Evolutionary conservation across 2,888 invertebrate species (phyloP).

Genomic region (Ischnus inquisitorius): DNA sequence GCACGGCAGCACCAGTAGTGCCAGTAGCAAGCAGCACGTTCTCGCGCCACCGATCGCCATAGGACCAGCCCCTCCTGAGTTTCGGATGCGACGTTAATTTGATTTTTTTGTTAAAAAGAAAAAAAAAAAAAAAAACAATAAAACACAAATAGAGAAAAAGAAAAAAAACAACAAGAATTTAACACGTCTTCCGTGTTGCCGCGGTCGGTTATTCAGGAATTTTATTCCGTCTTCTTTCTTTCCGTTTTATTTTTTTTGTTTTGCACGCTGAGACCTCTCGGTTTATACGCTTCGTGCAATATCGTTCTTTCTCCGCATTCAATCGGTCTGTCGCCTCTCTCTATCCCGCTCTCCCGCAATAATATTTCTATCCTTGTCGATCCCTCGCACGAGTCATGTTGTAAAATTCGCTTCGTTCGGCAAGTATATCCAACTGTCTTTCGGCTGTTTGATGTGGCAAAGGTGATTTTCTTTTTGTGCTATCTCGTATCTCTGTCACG

Average conservation of each 20-base stretch:
- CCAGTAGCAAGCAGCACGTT: slow-evolving; percentile 60
- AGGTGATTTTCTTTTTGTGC: neutral
- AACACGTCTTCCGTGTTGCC: neutral
- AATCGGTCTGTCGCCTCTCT: slow-evolving; percentile 47
- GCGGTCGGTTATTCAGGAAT: slow-evolving; percentile 1
- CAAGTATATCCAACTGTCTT: neutral
- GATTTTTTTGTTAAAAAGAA: neutral
- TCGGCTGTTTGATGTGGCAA: neutral
- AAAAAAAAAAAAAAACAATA: neutral
- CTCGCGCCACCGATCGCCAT: slow-evolving; percentile 68
- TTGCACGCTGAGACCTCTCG: slow-evolving; percentile 29
- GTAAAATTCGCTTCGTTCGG: neutral
- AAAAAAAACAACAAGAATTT: neutral
- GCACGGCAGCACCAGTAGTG: slow-evolving; percentile 70
- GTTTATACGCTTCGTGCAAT: slow-evolving; percentile 18
- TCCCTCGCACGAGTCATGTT: slow-evolving; percentile 55
- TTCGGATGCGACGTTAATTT: slow-evolving; percentile 33
- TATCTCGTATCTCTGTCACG: slow-evolving; percentile 30
- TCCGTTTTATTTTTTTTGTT: slow-evolving; percentile 16
- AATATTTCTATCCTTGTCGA: neutral
- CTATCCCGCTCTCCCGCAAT: slow-evolving; percentile 36
- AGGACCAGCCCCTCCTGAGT: slow-evolving; percentile 62
- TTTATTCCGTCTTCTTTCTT: slow-evolving; percentile 2
- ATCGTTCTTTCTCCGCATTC: slow-evolving; percentile 54
- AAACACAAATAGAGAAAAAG: neutral